A percentile compares a stretch with the other conserved stretches of the same genome.
Conservation (phyloP, 30 jellyfish, hydroid and myxozoan species). For the Chrysaora quinquecirrha region DNA sequence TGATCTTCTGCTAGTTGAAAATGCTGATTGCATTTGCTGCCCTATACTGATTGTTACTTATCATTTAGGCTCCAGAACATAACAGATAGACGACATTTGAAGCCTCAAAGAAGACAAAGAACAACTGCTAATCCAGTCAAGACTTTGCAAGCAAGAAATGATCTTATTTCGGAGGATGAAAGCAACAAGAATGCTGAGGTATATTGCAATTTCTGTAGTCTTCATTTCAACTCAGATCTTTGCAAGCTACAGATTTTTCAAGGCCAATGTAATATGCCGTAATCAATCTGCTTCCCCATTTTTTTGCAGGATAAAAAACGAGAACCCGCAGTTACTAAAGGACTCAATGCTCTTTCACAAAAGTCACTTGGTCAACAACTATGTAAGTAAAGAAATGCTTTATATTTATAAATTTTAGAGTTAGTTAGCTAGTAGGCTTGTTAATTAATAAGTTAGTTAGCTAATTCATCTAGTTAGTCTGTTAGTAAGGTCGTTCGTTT, state of each 20-base stretch:
- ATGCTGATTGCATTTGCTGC: too few relatives aligned
- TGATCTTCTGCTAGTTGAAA: too few relatives aligned
- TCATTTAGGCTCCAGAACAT: background rate
- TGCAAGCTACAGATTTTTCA: too few relatives aligned
- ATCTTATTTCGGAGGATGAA: constrained; percentile 75
- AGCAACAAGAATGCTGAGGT: constrained; percentile 38
- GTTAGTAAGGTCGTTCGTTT: too few relatives aligned
- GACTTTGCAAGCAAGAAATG: constrained; percentile 74
- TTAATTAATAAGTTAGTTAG: too few relatives aligned
- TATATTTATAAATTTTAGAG: background rate
- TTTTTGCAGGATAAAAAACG: background rate
- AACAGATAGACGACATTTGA: constrained; percentile 76
- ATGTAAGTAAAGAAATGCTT: constrained; percentile 19
- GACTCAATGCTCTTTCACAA: constrained; percentile 26
- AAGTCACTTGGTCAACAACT: constrained; percentile 27
- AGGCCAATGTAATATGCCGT: too few relatives aligned
- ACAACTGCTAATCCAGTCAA: constrained; percentile 78
- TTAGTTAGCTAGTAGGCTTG: too few relatives aligned
- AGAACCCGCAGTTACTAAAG: background rate
- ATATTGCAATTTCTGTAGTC: background rate
- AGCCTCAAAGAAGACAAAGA: constrained; percentile 84
- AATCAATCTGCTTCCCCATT: background rate
- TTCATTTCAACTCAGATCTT: too few relatives aligned
- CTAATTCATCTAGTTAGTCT: too few relatives aligned
- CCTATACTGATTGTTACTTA: too few relatives aligned